Percentiles rank a stretch among this genome's conserved stretches.
These are phyloP conservation scores for Stenolophus ochropezus DNA, from an alignment of 2,888 invertebrate species.

Conservation along the genomic window DNA sequence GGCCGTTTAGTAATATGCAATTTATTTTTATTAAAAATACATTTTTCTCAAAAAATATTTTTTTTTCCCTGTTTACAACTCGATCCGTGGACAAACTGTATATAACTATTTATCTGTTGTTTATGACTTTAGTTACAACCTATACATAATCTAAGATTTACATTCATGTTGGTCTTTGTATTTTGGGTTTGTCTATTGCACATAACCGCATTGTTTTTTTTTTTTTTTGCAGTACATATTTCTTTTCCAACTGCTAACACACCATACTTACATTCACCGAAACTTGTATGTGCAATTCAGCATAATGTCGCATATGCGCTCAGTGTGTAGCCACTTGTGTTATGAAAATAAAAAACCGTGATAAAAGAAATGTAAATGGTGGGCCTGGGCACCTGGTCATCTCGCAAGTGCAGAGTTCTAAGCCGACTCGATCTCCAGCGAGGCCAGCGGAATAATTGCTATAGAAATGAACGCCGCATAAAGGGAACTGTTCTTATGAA, in stretches of 20 bases:
- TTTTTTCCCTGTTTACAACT: too few species aligned
- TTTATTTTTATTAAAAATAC: too few species aligned
- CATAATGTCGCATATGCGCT: not conserved
- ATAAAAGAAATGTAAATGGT: conserved; percentile 33
- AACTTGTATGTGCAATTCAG: not conserved
- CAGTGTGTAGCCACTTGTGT: conserved; percentile 12
- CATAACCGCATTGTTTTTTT: not conserved
- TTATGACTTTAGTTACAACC: too few species aligned
- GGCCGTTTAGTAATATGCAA: too few species aligned
- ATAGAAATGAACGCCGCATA: conserved; percentile 65
- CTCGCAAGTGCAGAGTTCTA: conserved; percentile 52
- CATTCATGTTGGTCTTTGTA: not conserved
- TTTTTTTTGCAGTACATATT: not conserved
- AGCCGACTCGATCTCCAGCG: conserved; percentile 43
- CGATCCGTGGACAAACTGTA: too few species aligned
- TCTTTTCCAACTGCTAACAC: not conserved
- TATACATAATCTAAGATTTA: not conserved
- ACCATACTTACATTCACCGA: not conserved
- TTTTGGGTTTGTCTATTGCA: not conserved
- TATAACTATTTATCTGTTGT: too few species aligned
- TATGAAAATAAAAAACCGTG: conserved; percentile 21
- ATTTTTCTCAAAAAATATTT: too few species aligned
- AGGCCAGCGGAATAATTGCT: conserved; percentile 63
- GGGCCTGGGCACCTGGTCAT: conserved; percentile 51
- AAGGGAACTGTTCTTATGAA: conserved; percentile 55